Base-by-base conservation (phyloP, 2,888 invertebrate genomes). In the Sesia bembeciformis region DNA sequence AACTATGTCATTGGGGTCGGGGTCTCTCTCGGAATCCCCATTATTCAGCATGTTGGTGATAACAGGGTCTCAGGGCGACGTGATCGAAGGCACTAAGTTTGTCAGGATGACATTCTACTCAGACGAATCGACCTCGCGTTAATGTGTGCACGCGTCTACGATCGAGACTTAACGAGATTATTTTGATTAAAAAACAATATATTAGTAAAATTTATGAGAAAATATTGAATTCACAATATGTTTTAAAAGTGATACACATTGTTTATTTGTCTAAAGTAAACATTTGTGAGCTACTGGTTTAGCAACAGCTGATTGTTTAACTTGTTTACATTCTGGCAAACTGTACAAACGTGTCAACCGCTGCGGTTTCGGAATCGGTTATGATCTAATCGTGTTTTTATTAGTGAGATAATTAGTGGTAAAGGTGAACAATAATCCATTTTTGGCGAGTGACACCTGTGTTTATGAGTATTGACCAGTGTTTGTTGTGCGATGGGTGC, bases 321-420 rank as follows among this genome's bases (percentile, higher is more conserved):
- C 56, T 70, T 82, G 81, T 83, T 83, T 83, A 84, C 76, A 64
- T 65, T 70, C 66, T 63, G 67, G 68, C 70, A 68, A 63, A 70
- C 70, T 72, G 60, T 23, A 23, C 60, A 72, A 72, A 70, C 67
- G 58, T 40, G 40, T 4, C 52, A n/a, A 40, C 39, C 56, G 59
- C 57, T 58, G 63, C 52, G 60, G 61, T 62, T 64, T 68, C 57
- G 58, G 62, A 73, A 72, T 58, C 62, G 59, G 66, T 62, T 70
- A 66, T 81, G 80, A 81, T 71, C 77, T 79, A 79, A 81, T 74
- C 68, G 68, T 54, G 62, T 56, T 68, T 60, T 65, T 23, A 23
- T 23, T 23, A 23, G 23, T 60, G 68, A 63, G 71, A 56, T 77
- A 76, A 78, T 77, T 70, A 64, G 65, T 71, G 66, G 59, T 63